These are phyloP conservation scores for Papilio polytes DNA, from an alignment of 1,140 invertebrate species.

Conservation along the genomic window DNA sequence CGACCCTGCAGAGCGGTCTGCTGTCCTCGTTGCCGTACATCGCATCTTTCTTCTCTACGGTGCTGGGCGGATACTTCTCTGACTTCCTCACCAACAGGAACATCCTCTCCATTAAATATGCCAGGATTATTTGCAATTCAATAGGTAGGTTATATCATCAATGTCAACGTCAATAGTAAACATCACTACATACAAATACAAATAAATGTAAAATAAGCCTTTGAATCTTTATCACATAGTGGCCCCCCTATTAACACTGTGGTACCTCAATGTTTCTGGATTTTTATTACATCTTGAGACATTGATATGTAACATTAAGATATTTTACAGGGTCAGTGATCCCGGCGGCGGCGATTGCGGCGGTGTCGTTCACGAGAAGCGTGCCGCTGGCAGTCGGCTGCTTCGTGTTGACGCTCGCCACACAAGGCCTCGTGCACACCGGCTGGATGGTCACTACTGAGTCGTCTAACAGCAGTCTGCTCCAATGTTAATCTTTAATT, in stretches of 20 bases:
- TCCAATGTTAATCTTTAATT: background rate
- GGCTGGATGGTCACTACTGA: constrained; percentile 65
- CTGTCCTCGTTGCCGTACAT: constrained; percentile 87
- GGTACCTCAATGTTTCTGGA: too few species aligned
- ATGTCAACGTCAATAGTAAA: too few species aligned
- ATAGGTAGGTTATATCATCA: constrained; percentile 63
- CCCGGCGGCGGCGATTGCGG: too few species aligned
- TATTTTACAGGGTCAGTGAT: too few species aligned
- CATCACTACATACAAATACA: too few species aligned
- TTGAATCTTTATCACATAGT: too few species aligned
- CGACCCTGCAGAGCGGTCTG: constrained; percentile 84
- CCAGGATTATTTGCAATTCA: constrained; percentile 74
- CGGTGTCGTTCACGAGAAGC: constrained; percentile 58
- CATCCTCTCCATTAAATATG: constrained; percentile 59
- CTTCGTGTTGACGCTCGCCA: constrained; percentile 84
- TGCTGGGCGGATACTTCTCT: constrained; percentile 68
- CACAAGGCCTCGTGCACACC: constrained; percentile 84
- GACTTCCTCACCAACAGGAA: constrained; percentile 70
- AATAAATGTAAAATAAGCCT: too few species aligned
- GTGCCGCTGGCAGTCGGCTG: constrained; percentile 69
- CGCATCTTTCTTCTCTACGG: constrained; percentile 67
- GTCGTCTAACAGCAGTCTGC: background rate
- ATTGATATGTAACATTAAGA: too few species aligned
- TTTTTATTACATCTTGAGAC: too few species aligned
- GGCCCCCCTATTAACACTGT: too few species aligned